Evolutionary conservation across 2,888 invertebrate genomes (phyloP).

Genomic region (Temnothorax rugatulus): DNA sequence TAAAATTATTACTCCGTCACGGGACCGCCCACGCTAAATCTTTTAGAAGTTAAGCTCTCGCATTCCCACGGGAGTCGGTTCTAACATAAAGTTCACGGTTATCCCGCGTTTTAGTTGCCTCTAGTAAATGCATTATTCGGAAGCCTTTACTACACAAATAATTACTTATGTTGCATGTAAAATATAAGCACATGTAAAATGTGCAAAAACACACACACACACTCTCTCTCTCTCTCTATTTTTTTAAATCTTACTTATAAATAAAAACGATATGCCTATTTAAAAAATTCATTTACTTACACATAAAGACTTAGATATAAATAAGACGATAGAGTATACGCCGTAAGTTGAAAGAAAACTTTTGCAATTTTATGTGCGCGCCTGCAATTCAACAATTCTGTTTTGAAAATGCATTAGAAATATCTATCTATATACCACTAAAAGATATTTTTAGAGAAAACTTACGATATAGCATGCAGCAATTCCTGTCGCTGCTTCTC

Average conservation of each 20-base stretch:
- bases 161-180: background rate
- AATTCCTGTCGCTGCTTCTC: slow-evolving; percentile 90
- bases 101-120: slow-evolving; percentile 61
- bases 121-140: slow-evolving; percentile 71
- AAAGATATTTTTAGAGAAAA: slow-evolving; percentile 67
- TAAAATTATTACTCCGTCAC: slow-evolving; percentile 72
- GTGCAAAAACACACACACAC: background rate
- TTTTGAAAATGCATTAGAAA: background rate
- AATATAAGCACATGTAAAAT: background rate
- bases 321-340: background rate
- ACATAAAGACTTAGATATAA: background rate
- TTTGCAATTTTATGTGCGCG: background rate
- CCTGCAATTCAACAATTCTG: background rate
- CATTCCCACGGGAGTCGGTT: slow-evolving; percentile 36
- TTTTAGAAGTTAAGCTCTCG: slow-evolving; percentile 72
- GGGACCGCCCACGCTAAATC: slow-evolving; percentile 70
- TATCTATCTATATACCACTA: background rate
- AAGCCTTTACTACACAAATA: slow-evolving; percentile 19
- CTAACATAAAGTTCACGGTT: slow-evolving; percentile 54
- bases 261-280: background rate
- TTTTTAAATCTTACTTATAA: background rate
- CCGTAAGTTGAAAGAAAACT: background rate
- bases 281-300: background rate
- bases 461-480: slow-evolving; percentile 90
- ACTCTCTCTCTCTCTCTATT: background rate